These are phyloP conservation scores for Oryzaephilus surinamensis DNA, from an alignment of 1,140 invertebrate genomes.

Conservation along the genomic window DNA sequence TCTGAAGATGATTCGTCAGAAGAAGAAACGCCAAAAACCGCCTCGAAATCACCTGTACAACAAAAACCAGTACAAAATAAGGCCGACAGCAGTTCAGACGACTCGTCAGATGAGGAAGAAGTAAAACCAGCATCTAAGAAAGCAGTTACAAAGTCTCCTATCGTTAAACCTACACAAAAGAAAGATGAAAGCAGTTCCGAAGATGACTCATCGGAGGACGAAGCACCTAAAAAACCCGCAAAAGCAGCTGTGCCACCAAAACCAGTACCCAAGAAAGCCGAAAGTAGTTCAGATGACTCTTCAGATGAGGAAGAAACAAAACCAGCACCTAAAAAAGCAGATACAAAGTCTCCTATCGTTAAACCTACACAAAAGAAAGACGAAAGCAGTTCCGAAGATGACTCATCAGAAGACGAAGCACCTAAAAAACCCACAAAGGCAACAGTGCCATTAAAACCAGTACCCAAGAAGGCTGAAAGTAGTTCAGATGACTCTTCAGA, in stretches of 20 bases:
- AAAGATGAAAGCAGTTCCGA: constrained; percentile 26
- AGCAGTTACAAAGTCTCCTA: constrained; percentile 11
- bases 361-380: constrained; percentile 14
- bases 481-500: constrained; percentile 25
- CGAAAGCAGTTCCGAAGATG: constrained; percentile 21
- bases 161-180: not conserved
- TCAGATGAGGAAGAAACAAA: constrained; percentile 12
- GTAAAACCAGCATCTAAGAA: constrained; percentile 21
- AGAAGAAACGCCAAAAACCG: constrained; percentile 11
- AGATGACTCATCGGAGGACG: constrained; percentile 22
- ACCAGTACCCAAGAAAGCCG: not conserved
- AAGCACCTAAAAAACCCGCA: constrained; percentile 11
- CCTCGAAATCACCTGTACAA: constrained; percentile 4
- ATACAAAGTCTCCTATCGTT: constrained; percentile 9
- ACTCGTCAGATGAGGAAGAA: constrained; percentile 18
- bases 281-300: constrained; percentile 23
- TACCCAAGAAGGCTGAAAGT: constrained; percentile 19
- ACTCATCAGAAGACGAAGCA: constrained; percentile 22
- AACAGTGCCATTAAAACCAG: constrained; percentile 8
- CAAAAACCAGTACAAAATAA: constrained; percentile 21
- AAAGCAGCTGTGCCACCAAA: not conserved
- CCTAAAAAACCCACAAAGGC: constrained; percentile 23
- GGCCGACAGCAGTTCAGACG: constrained; percentile 20
- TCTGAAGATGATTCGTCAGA: constrained; percentile 24
- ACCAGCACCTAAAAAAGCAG: constrained; percentile 14